These are phyloP conservation scores for Chrosomus eos DNA, from an alignment of 2,797 vertebrate species.

Conservation along the genomic window DNA sequence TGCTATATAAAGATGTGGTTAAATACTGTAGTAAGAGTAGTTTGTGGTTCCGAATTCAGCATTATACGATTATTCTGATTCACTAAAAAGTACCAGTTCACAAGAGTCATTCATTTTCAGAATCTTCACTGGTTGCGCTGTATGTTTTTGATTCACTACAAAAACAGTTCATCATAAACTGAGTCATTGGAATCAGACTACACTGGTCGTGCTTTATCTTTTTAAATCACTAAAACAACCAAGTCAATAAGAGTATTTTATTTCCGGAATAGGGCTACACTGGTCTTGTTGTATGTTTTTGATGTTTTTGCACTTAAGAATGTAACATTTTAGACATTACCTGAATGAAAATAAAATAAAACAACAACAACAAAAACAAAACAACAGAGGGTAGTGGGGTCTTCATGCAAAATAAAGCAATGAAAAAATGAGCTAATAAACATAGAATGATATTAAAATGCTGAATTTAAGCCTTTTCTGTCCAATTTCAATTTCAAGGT, in stretches of 20 bases:
- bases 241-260: no score
- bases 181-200: no score
- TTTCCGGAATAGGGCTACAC: no score
- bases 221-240: no score
- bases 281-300: not conserved
- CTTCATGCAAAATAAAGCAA: conserved; percentile 13
- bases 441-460: conserved; percentile 64
- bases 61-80: not conserved
- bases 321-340: not conserved
- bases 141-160: not conserved
- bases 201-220: no score
- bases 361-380: not conserved
- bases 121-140: not conserved
- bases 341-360: not conserved
- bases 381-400: conserved; percentile 46
- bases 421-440: conserved; percentile 64
- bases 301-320: not conserved
- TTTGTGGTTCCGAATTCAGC: not conserved
- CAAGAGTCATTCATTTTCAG: not conserved
- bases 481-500: conserved; percentile 99
- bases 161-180: not conserved
- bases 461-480: conserved; percentile 77
- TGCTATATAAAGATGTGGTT: not conserved
- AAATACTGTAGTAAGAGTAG: not conserved
- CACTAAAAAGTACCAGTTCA: not conserved